A percentile compares a stretch with the other conserved stretches of the same genome.
These are phyloP conservation scores for Brachyrhaphis roseni DNA, from an alignment of 2,797 vertebrate species.

Conservation along the genomic window DNA sequence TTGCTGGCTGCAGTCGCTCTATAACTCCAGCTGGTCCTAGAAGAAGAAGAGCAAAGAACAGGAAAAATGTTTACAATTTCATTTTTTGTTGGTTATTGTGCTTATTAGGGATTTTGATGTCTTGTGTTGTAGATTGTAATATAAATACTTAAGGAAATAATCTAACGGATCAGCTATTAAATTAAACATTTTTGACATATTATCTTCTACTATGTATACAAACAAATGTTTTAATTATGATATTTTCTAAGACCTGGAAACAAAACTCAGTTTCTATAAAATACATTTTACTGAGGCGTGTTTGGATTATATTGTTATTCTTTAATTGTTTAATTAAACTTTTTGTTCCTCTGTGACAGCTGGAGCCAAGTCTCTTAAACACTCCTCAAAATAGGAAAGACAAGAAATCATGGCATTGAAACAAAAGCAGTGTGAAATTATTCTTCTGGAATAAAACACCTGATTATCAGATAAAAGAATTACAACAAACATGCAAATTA, in stretches of 20 bases:
- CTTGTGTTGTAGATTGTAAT: not conserved
- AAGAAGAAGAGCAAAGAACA: slow-evolving; percentile 43
- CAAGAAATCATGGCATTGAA: not conserved
- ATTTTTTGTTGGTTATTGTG: slow-evolving; percentile 18
- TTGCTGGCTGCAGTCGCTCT: slow-evolving; percentile 41
- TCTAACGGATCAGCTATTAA: not conserved
- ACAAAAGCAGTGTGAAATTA: not conserved
- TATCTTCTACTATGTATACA: not conserved
- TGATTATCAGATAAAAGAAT: no score
- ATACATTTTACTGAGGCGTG: not conserved
- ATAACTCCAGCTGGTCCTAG: slow-evolving; percentile 37
- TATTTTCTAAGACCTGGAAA: not conserved
- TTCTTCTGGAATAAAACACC: not conserved
- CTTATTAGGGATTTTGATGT: slow-evolving; percentile 19
- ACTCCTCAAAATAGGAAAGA: not conserved
- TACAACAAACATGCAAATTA: not conserved
- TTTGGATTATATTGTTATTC: not conserved
- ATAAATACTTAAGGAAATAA: not conserved
- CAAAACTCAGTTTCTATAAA: not conserved
- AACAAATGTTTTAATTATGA: not conserved
- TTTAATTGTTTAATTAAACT: not conserved
- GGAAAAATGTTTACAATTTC: slow-evolving; percentile 20
- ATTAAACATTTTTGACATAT: not conserved
- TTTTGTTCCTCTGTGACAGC: not conserved
- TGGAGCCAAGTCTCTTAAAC: not conserved